Evolutionary conservation across 2,113 vertebrate species (phyloP), one percentile per base, ranked within the genome.

Genomic region (Aepyceros melampus): DNA sequence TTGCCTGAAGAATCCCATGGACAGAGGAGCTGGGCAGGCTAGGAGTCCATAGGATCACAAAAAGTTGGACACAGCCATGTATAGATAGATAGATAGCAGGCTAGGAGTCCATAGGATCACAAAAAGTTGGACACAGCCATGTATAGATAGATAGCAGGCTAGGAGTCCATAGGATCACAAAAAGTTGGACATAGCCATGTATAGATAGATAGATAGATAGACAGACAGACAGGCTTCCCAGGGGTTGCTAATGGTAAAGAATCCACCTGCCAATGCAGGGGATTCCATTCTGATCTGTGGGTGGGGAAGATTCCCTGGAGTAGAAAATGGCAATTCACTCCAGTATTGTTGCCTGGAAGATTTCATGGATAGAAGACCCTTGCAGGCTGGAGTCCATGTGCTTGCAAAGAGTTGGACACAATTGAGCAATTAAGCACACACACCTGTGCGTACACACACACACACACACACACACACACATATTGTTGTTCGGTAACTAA

Each of bases 391-490:
- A 43, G 7, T 27, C 71, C 71, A 76, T 76, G 71, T 71, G 23
- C 36, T 43, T 76, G 36, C 21, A 74, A 74, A 43, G 71, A 43
- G 21, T 43, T 43, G 36, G 21, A 14, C 71, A 43, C 36, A 14
- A 3, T 2, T 43, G 21, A 74, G 71, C 71, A 16, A 25, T 7
- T 76, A 43, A 76, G 11, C 17, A 36, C n/a, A n/a, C 7, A 4
- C 33, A 19, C 64, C 19, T 0, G 3, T 2, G 7, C 1, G 0
- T 4, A 0, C 16, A 1, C 19, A 21, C 64, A 21, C 64, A 36
- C n/a, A 12, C 19, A 36, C 19, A 71, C n/a, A 40, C 10, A 71
- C n/a, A 67, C 64, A 74, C 10, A 43, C 0, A 27, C 1, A 25
- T 1, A 76, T 76, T 76, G 23, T 13, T 76, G 23, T 76, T 76